Conservation (phyloP, 1,140 invertebrate genomes). For the Mactra quadrangularis region DNA sequence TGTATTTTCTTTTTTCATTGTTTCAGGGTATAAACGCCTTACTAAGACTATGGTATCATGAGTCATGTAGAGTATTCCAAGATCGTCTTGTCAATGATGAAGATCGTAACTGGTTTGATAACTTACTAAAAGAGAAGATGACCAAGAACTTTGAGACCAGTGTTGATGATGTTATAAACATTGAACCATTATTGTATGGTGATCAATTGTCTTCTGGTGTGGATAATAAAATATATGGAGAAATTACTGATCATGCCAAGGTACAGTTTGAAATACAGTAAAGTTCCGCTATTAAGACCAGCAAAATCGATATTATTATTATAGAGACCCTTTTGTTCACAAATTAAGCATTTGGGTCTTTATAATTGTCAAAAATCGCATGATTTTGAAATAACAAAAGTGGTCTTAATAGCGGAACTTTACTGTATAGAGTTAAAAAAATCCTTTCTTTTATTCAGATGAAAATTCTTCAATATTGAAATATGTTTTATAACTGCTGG, state of each 20-base stretch:
- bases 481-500: background rate
- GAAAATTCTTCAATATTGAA: background rate
- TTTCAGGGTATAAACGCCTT: conserved; percentile 74
- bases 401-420: no score
- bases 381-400: no score
- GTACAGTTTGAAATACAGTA: conserved; percentile 71
- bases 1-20: no score
- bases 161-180: conserved; percentile 80
- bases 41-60: conserved; percentile 84
- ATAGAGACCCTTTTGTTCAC: no score
- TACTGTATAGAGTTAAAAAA: background rate
- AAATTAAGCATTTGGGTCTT: no score
- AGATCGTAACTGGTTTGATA: conserved; percentile 82
- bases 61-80: conserved; percentile 83
- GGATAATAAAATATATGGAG: conserved; percentile 80
- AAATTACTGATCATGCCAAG: conserved; percentile 82
- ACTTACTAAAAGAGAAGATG: conserved; percentile 80
- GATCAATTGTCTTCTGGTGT: conserved; percentile 79
- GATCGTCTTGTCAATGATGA: conserved; percentile 84
- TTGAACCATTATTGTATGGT: conserved; percentile 84
- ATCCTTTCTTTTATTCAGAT: background rate
- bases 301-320: no score
- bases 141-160: conserved; percentile 79
- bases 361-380: no score
- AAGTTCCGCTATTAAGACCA: no score